Evolutionary conservation across 2,113 vertebrate species (phyloP).

Genomic region (Sinocyclocheilus anshuiensis): DNA sequence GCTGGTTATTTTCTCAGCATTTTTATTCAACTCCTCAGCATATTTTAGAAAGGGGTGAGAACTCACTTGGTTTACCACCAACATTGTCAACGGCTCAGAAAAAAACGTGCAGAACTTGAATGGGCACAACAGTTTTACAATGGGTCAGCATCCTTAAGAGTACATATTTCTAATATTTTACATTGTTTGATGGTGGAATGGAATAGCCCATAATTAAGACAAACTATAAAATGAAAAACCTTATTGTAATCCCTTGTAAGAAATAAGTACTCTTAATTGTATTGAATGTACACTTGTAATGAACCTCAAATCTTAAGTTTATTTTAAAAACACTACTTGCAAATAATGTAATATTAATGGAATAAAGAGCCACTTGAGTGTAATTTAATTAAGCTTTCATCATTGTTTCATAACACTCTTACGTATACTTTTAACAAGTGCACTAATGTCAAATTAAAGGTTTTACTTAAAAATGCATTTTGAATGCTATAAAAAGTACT

Average conservation of each 20-base stretch:
- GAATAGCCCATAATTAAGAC: too few species aligned
- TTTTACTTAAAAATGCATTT: not conserved
- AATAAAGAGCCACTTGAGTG: not conserved
- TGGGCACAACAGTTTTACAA: not conserved
- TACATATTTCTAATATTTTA: not conserved
- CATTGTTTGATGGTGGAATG: too few species aligned
- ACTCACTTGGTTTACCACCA: conserved; percentile 29
- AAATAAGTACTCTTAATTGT: not conserved
- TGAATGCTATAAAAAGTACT: too few species aligned
- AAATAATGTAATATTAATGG: not conserved
- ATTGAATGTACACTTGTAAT: not conserved
- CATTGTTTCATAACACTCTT: too few species aligned
- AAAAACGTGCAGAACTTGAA: not conserved
- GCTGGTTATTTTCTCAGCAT: conserved; percentile 41
- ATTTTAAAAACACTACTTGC: too few species aligned
- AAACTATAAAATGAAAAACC: not conserved
- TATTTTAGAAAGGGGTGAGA: not conserved
- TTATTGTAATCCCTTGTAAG: not conserved
- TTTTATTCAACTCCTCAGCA: conserved; percentile 42
- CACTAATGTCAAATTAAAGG: not conserved
- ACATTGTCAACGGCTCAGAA: conserved; percentile 28
- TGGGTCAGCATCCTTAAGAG: not conserved
- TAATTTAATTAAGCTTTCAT: not conserved
- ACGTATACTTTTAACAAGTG: too few species aligned
- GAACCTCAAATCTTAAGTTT: not conserved